Percentiles rank a stretch among this genome's conserved stretches.
phyloP scores from a whole-genome alignment of 30 jellyfish, hydroid and myxozoan genomes.

The Hydractinia echinata region DNA sequence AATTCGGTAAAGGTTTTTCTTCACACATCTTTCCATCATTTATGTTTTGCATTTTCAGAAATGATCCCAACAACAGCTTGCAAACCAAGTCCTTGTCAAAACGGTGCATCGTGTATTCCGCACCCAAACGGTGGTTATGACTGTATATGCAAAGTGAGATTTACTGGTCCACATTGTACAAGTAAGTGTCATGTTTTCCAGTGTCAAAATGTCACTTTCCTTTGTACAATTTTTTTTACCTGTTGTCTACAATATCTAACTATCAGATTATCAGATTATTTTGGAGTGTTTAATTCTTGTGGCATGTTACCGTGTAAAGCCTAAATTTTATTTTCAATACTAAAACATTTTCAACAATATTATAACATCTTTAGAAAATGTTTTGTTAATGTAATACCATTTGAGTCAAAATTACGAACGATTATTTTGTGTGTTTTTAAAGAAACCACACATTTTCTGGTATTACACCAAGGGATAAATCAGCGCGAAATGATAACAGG shows the following conservation, averaged over 20 bases:
- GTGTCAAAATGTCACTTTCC: not conserved
- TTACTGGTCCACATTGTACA: constrained; percentile 87
- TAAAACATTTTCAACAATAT: not conserved
- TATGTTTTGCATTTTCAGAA: not conserved
- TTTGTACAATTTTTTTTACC: too few species aligned
- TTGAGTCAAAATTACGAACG: too few species aligned
- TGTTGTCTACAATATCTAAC: too few species aligned
- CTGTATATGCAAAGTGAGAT: constrained; percentile 73
- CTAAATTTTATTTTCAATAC: not conserved
- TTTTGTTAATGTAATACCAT: not conserved
- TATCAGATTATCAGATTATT: too few species aligned
- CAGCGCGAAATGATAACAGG: not conserved
- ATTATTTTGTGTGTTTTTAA: too few species aligned
- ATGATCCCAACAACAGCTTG: constrained; percentile 9
- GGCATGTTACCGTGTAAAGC: too few species aligned
- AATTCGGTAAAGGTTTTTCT: not conserved
- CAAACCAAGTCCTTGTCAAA: constrained; percentile 46
- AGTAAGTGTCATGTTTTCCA: constrained; percentile 34
- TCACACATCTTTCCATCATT: not conserved
- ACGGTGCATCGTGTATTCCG: constrained; percentile 36
- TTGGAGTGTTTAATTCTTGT: too few species aligned
- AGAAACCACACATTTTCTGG: not conserved
- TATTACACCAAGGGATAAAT: not conserved
- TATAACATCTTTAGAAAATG: not conserved
- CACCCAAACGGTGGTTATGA: constrained; percentile 51